Conservation (phyloP, 2,797 vertebrate genomes). For the Microcaecilia unicolor region DNA sequence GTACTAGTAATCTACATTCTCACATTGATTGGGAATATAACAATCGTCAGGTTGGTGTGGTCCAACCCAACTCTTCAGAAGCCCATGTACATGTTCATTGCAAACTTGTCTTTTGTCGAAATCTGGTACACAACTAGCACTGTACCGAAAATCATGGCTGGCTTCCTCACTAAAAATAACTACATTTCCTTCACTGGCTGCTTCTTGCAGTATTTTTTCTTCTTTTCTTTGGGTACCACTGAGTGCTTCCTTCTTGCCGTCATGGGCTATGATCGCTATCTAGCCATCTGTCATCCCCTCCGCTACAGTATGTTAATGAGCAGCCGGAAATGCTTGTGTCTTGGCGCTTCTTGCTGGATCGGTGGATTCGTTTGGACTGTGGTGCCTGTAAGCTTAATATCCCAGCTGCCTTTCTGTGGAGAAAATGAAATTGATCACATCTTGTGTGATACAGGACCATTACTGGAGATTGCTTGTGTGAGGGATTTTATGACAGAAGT, state of each 20-base stretch:
- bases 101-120: conserved; percentile 38
- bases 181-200: conserved; percentile 19
- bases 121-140: conserved; percentile 35
- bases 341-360: background rate
- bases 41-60: conserved; percentile 20
- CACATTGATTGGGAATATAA: conserved; percentile 20
- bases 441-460: conserved; percentile 15
- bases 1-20: conserved; percentile 30
- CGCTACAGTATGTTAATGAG: background rate
- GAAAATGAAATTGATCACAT: conserved; percentile 14
- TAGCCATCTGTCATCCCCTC: conserved; percentile 1
- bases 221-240: background rate
- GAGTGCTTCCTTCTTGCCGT: conserved; percentile 1
- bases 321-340: background rate
- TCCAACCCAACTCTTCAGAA: conserved; percentile 12
- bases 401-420: conserved; percentile 5
- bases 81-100: conserved; percentile 34
- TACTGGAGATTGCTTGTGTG: conserved; percentile 12
- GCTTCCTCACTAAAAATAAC: conserved; percentile 2
- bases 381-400: background rate
- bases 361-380: background rate
- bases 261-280: conserved; percentile 4
- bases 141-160: conserved; percentile 24
- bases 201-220: conserved; percentile 8
- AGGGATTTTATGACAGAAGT: conserved; percentile 1